Percentiles rank a stretch among this genome's conserved stretches.
phyloP scores from a whole-genome alignment of 2,888 invertebrate species.

The Bimastos eiseni region DNA sequence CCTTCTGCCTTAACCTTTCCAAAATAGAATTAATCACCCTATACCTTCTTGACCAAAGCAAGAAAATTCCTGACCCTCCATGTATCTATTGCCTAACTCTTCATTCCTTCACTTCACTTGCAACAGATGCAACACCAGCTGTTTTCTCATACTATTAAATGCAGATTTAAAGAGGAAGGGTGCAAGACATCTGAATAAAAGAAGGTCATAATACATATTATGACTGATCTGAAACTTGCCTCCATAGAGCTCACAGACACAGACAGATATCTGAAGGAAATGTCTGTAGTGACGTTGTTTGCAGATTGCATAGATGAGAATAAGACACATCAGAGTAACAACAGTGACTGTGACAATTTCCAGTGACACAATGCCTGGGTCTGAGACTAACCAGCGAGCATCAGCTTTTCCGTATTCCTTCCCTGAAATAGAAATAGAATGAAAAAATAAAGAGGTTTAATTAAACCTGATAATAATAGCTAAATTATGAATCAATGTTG shows the following conservation, averaged over 20 bases:
- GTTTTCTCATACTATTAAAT: no score
- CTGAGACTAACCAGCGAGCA: slow-evolving; percentile 56
- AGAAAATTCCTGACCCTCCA: no score
- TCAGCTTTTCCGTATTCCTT: slow-evolving; percentile 61
- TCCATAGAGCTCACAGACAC: slow-evolving; percentile 59
- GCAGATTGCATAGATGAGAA: slow-evolving; percentile 52
- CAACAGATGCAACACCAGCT: no score
- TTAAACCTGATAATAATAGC: background rate
- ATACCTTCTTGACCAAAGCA: no score
- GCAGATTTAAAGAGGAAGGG: background rate
- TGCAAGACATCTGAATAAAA: background rate
- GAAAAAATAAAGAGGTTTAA: no score
- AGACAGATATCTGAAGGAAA: slow-evolving; percentile 55
- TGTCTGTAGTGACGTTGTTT: slow-evolving; percentile 51
- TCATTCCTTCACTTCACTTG: no score
- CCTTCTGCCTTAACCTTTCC: no score
- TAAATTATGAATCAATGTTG: background rate
- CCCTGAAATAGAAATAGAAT: slow-evolving; percentile 48
- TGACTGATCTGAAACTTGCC: slow-evolving; percentile 46
- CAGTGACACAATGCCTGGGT: slow-evolving; percentile 56
- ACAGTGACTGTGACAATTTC: slow-evolving; percentile 56
- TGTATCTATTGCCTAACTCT: no score
- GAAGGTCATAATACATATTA: background rate
- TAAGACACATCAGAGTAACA: slow-evolving; percentile 49
- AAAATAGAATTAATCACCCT: no score